Evolutionary conservation across 1,140 invertebrate genomes (phyloP).

Genomic region (Mamestra configurata): DNA sequence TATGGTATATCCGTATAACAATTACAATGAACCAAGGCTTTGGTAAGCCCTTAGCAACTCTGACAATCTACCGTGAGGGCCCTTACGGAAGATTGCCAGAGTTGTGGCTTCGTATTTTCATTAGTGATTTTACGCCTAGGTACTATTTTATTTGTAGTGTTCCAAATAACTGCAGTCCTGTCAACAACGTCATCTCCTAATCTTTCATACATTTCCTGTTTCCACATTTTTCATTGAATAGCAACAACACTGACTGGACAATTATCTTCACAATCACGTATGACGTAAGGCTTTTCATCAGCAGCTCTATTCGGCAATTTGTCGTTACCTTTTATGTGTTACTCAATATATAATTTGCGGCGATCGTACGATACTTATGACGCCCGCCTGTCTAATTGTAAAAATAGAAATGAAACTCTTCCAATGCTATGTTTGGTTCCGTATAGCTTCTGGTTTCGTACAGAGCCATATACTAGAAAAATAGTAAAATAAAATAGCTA

Average conservation of each 20-base stretch:
- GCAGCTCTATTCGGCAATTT: slow-evolving; percentile 50
- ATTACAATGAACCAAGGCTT: too few relatives aligned
- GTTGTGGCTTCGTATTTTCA: too few relatives aligned
- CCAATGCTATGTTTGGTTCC: not conserved
- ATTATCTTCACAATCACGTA: slow-evolving; percentile 35
- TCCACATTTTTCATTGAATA: slow-evolving; percentile 28
- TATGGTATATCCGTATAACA: too few relatives aligned
- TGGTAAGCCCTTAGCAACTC: too few relatives aligned
- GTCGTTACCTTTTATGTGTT: slow-evolving; percentile 59
- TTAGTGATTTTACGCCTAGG: too few relatives aligned
- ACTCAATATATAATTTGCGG: slow-evolving; percentile 68
- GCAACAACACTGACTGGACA: slow-evolving; percentile 24
- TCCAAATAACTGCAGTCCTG: too few relatives aligned
- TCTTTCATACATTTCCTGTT: not conserved
- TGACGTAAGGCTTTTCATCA: slow-evolving; percentile 54
- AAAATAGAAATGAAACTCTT: slow-evolving; percentile 52
- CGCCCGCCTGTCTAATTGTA: slow-evolving; percentile 62
- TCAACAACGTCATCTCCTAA: too few relatives aligned
- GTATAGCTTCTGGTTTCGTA: not conserved
- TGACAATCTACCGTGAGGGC: too few relatives aligned
- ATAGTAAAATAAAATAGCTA: too few relatives aligned
- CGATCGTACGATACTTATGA: slow-evolving; percentile 53
- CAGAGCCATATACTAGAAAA: too few relatives aligned
- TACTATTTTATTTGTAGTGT: too few relatives aligned
- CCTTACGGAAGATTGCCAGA: too few relatives aligned